Conservation (phyloP, 2,113 vertebrate species). For the Xerus inauris region DNA sequence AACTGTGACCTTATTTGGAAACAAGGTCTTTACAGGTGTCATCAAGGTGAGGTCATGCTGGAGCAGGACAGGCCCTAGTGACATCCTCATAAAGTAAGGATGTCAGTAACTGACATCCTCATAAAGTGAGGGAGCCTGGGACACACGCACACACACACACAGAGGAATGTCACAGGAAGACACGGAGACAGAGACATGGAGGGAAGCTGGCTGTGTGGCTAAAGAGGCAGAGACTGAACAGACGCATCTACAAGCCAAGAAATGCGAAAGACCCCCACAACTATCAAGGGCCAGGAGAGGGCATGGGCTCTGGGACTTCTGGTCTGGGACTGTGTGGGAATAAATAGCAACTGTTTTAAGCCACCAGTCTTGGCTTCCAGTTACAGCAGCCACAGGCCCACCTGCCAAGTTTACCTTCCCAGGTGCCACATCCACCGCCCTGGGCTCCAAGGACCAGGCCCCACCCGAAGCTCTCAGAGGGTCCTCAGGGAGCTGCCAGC, state of each 20-base stretch:
- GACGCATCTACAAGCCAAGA: neutral
- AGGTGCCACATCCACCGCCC: accelerated
- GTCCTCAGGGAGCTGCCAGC: constrained; percentile 38
- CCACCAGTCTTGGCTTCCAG: neutral
- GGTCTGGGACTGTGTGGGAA: neutral
- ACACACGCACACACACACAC: neutral
- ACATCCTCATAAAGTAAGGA: accelerated
- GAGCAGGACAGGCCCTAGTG: accelerated
- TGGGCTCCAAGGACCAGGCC: neutral
- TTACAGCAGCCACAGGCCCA: accelerated
- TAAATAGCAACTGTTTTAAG: accelerated
- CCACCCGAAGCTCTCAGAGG: accelerated
- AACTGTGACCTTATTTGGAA: neutral
- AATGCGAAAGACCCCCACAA: accelerated
- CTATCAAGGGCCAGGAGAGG: neutral
- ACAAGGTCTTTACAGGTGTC: neutral
- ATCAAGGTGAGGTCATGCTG: neutral
- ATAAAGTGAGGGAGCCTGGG: accelerated
- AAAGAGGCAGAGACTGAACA: neutral
- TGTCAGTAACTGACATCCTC: accelerated
- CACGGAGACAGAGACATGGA: neutral
- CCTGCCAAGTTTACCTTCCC: no score
- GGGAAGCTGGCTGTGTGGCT: no score
- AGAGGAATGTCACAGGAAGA: accelerated
- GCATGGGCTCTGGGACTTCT: neutral